Base-by-base conservation (phyloP, 2,797 vertebrate genomes). In the Naso thynnoides region DNA sequence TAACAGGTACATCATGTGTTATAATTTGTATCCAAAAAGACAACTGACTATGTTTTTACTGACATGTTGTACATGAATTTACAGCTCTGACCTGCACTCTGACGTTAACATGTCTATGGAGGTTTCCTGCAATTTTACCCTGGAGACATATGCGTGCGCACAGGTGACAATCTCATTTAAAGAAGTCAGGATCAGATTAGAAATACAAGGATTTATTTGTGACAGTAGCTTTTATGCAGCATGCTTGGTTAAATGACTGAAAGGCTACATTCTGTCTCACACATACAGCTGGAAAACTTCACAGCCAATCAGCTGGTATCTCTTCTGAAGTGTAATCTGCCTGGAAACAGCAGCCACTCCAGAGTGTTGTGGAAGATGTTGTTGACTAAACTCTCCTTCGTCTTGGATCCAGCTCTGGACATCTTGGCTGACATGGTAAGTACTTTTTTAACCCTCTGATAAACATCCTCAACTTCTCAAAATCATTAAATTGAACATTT, bases 311-410 rank as follows among this genome's bases (percentile, higher is more conserved):
- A 92, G 39, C 89, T 95, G 84, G 88, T 50, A 58, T 83, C 88
- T 26, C 86, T 94, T 1, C 68, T 95, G 55, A 74, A 48, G 47
- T 95, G 94, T 62, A 24, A 91, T 53, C 83, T 94, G 64, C 72
- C 86, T 6, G 81, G 87, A 42, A 84, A 88, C 73, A 88, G 58
- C 83, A 77, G 57, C 52, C 69, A 61, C 55, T 92, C 93, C 59
- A 86, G 8, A 15, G 60, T 78, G 15, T 68, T 91, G 33, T 94
- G 93, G 93, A 94, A 94, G 84, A 31, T 91, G 72, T 69, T 95
- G 59, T 88, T 95, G 62, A 90, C 73, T 0, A 86, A 89, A 50
- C 36, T 84, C 2, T 83, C 86, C 29, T 0, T 0, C 2, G 42
- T 91, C 58, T 52, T 94, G 78, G 80, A 93, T 21, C 69, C 77